Base-by-base conservation (phyloP, 2,888 invertebrate species). In the Apotomis turbidana region DNA sequence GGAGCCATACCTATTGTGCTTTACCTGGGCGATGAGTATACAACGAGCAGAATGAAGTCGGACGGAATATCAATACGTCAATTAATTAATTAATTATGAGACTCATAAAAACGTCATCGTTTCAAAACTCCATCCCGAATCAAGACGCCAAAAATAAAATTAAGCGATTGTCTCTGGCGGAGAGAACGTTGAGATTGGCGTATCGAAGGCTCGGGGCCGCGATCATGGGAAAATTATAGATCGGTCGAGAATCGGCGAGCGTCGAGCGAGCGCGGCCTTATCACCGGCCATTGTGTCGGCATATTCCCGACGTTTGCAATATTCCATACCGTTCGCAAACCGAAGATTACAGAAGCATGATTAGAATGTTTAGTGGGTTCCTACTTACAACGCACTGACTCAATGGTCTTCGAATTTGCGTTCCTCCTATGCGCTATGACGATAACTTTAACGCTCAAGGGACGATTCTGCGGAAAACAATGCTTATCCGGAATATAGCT, bases 141-240 rank as follows among this genome's bases (percentile, higher is more conserved):
- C 49, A 58, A 15, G 52, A 67, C 46, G 41, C 38, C 52, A 63
- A 63, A 63, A 68, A 83, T 83, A 83, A 82, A 79, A 80, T 81
- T 80, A 79, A 80, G 77, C 75, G 80, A 83, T 81, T 76, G 80
- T 75, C 77, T 76, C 76, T 77, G 74, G 76, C 71, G 68, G 77
- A 82, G 80, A 83, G 82, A 86, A 85, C 83, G 85, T 82, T 46
- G 57, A 68, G 68, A 79, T 79, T 81, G 81, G 78, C 79, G 81
- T 86, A 89, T 88, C 86, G 78, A 78, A 78, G 77, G 74, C 78
- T 75, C 77, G 80, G 80, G 81, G 82, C 83, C 80, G 78, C 83
- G 85, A 89, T 90, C 89, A 90, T 90, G 89, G 89, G 90, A 90
- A 90, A 85, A 84, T 87, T 81, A 80, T 82, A 77, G 88, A 90